Evolutionary conservation across 23 tunicate species (phyloP).

Genomic region (Phallusia fumigata): DNA sequence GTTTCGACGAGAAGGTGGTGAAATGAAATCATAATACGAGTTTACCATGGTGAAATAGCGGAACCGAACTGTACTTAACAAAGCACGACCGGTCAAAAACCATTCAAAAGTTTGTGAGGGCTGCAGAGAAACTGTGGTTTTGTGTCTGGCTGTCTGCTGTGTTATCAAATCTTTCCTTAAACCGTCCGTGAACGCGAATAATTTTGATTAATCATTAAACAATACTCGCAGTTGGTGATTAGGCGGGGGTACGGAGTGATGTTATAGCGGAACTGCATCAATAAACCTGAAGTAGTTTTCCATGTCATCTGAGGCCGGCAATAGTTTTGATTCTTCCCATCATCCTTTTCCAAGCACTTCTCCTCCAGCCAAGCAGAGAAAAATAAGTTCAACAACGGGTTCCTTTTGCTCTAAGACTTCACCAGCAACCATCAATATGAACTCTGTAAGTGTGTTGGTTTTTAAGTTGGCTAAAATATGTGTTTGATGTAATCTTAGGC

Average conservation of each 20-base stretch:
- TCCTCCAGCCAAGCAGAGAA: conserved; percentile 70
- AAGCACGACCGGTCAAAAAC: too few relatives aligned
- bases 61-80: too few relatives aligned
- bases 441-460: conserved; percentile 24
- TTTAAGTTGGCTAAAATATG: too few relatives aligned
- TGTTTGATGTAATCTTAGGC: not conserved
- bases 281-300: conserved; percentile 25
- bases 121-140: too few relatives aligned
- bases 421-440: conserved; percentile 37
- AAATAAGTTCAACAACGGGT: conserved; percentile 41
- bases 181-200: not conserved
- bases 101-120: too few relatives aligned
- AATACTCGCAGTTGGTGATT: not conserved
- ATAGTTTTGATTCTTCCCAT: not conserved
- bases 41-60: too few relatives aligned
- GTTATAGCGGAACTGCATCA: not conserved
- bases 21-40: too few relatives aligned
- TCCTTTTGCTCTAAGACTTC: conserved; percentile 18
- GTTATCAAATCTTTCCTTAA: too few relatives aligned
- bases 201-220: conserved; percentile 4
- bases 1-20: not conserved
- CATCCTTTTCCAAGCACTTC: conserved; percentile 61
- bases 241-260: conserved; percentile 3
- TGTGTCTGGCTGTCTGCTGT: too few relatives aligned
- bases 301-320: conserved; percentile 61